These are phyloP conservation scores for Halcyon chelicuti DNA, from an alignment of 2,797 vertebrate species.

Conservation along the genomic window DNA sequence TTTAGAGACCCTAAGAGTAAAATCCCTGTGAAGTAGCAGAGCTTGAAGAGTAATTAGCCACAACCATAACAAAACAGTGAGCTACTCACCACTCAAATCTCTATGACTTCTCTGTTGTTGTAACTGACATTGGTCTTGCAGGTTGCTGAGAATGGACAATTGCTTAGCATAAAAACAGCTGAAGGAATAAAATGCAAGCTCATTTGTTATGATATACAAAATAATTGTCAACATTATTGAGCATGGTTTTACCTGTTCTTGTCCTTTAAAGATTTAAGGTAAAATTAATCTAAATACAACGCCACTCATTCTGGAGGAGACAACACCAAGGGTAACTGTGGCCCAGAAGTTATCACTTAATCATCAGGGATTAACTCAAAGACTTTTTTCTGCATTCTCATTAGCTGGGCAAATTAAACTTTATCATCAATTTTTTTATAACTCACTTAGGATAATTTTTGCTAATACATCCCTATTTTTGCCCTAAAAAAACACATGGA, in stretches of 20 bases:
- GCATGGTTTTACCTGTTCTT: neutral
- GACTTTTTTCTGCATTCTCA: neutral
- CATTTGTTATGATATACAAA: neutral
- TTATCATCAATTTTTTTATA: neutral
- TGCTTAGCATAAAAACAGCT: neutral
- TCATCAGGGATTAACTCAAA: neutral
- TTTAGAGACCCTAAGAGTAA: conserved; percentile 69
- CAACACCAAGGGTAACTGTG: neutral
- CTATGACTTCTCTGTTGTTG: conserved; percentile 18
- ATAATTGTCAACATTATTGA: neutral
- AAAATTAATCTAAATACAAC: neutral
- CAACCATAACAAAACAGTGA: conserved; percentile 68
- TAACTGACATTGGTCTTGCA: conserved; percentile 1
- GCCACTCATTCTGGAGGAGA: neutral
- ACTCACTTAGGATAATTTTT: neutral
- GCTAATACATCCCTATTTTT: neutral
- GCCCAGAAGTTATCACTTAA: neutral
- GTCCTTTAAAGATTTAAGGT: neutral
- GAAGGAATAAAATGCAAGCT: neutral
- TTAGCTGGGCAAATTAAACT: neutral
- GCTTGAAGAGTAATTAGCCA: conserved; percentile 70
- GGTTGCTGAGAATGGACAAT: neutral
- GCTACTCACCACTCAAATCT: conserved; percentile 53
- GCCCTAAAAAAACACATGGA: neutral
- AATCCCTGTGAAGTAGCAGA: conserved; percentile 72